Evolutionary conservation across 2,113 vertebrate genomes (phyloP).

Genomic region (Hippocampus comes): DNA sequence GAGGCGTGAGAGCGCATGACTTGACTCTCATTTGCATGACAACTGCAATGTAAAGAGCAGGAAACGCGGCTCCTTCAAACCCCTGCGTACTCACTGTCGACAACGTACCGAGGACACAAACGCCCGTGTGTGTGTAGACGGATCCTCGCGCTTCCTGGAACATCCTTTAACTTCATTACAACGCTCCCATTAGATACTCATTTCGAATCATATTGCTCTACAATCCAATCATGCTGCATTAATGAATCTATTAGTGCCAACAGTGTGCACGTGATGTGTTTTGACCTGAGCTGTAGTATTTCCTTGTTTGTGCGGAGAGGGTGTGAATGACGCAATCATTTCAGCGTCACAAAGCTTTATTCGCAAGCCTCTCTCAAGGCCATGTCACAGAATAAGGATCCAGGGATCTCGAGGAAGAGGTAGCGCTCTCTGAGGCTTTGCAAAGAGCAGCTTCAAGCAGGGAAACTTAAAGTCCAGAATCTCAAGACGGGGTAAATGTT

Average conservation of each 20-base stretch:
- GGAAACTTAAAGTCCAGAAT: too few relatives aligned
- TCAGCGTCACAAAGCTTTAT: background rate
- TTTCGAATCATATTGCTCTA: slow-evolving; percentile 57
- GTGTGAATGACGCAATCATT: background rate
- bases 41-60: slow-evolving; percentile 1
- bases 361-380: background rate
- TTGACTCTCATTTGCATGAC: background rate
- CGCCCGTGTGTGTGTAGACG: slow-evolving; percentile 8
- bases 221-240: slow-evolving; percentile 61
- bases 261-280: slow-evolving; percentile 2
- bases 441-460: too few relatives aligned
- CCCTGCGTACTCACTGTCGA: too few relatives aligned
- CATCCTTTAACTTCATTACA: slow-evolving; percentile 61
- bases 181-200: slow-evolving; percentile 57
- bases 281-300: background rate
- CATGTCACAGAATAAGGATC: background rate
- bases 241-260: slow-evolving; percentile 55
- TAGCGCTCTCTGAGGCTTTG: background rate
- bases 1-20: background rate
- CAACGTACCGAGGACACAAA: too few relatives aligned
- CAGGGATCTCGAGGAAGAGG: background rate
- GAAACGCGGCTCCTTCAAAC: background rate
- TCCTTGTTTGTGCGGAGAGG: background rate
- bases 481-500: too few relatives aligned
- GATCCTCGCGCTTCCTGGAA: slow-evolving; percentile 61